Conservation (phyloP, 2,113 vertebrate genomes). For the Rousettus leschenaultii region DNA sequence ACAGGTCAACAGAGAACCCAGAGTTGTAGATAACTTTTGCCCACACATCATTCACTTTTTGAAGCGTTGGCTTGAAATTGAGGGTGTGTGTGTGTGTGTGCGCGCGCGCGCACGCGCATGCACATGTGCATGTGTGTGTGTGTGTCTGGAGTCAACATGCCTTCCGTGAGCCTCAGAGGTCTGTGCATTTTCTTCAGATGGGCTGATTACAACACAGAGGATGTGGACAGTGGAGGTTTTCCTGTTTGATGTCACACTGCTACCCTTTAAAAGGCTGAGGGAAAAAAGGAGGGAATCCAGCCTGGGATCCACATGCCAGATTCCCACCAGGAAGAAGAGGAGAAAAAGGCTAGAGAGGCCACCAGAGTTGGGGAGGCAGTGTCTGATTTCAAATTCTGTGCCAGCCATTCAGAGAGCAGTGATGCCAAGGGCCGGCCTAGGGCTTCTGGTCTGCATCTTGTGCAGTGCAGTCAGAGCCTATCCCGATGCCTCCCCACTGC, state of each 20-base stretch:
- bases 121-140: background rate
- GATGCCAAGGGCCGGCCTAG: conserved; percentile 56
- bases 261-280: conserved; percentile 82
- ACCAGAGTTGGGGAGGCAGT: background rate
- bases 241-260: conserved; percentile 84
- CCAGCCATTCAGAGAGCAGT: background rate
- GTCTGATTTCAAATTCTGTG: conserved; percentile 60
- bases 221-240: conserved; percentile 82
- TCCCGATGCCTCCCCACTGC: conserved; percentile 81
- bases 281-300: conserved; percentile 72
- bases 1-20: conserved; percentile 81
- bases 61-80: conserved; percentile 80
- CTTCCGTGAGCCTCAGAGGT: conserved; percentile 75
- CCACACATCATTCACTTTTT: conserved; percentile 80
- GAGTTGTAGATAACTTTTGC: conserved; percentile 81
- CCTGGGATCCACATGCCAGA: conserved; percentile 49
- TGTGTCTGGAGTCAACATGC: conserved; percentile 49
- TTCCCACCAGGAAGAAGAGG: background rate
- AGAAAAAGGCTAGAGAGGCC: background rate
- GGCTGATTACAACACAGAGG: conserved; percentile 83
- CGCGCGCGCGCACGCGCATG: no score
- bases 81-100: conserved; percentile 25
- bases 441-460: conserved; percentile 67
- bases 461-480: conserved; percentile 60
- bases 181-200: conserved; percentile 78